Percentiles rank a stretch among this genome's conserved stretches.
Evolutionary conservation across 2,797 vertebrate genomes (phyloP).

Genomic region (Dryobates pubescens): DNA sequence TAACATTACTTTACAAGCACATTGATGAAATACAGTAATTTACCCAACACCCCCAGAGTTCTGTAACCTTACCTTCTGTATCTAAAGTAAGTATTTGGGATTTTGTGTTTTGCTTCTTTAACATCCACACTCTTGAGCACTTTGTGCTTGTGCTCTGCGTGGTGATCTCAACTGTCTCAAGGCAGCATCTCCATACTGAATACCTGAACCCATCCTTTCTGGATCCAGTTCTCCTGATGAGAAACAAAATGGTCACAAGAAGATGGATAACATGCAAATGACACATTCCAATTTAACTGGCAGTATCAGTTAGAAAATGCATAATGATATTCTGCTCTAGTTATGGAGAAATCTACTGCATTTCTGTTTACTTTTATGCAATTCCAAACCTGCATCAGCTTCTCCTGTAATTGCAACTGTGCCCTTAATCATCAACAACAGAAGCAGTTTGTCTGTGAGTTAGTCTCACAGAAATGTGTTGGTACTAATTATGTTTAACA

Average conservation of each 20-base stretch:
- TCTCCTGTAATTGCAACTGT: neutral
- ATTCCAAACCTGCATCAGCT: neutral
- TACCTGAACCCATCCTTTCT: constrained; percentile 84
- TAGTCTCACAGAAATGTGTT: neutral
- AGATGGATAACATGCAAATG: neutral
- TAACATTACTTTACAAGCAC: neutral
- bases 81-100: constrained; percentile 27
- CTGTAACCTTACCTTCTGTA: constrained; percentile 58
- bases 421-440: neutral
- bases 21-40: neutral
- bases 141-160: constrained; percentile 77
- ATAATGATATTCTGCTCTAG: neutral
- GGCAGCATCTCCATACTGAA: constrained; percentile 83
- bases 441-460: neutral
- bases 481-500: neutral
- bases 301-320: neutral
- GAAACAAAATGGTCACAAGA: constrained; percentile 17
- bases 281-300: neutral
- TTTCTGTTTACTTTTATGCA: neutral
- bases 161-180: constrained; percentile 82
- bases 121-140: constrained; percentile 81
- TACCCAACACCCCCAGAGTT: neutral
- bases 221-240: constrained; percentile 82
- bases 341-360: neutral
- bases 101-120: constrained; percentile 52